Conservation (phyloP, 2,797 vertebrate species). For the Podarcis lilfordi region DNA sequence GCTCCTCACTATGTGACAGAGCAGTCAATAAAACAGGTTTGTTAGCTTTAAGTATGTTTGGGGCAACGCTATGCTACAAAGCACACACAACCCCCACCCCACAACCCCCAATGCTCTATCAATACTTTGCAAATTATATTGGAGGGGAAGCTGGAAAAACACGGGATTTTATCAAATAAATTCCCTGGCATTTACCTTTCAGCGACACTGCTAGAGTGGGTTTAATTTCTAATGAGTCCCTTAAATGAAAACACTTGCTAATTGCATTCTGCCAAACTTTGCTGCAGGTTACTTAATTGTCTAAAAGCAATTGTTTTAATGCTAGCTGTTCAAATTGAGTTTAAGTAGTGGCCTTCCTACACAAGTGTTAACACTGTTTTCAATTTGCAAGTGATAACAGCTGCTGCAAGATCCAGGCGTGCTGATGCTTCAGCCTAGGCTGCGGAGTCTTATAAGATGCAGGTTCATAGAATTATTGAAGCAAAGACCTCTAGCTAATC, state of each 20-base stretch:
- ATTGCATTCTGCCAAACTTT: conserved; percentile 23
- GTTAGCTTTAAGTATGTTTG: neutral
- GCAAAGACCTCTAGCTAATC: no score
- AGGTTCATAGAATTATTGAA: no score
- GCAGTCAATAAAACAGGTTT: neutral
- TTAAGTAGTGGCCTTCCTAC: conserved; percentile 2
- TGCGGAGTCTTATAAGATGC: no score
- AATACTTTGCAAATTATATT: neutral
- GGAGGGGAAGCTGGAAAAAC: neutral
- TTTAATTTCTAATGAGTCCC: conserved; percentile 24
- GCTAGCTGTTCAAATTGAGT: neutral
- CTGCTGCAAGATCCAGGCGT: neutral
- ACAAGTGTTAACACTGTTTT: neutral
- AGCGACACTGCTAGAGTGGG: neutral
- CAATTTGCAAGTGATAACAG: neutral
- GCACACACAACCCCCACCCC: neutral
- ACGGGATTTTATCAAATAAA: neutral
- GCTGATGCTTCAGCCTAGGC: neutral
- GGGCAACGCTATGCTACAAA: neutral
- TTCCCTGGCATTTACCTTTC: conserved; percentile 15
- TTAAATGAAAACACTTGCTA: conserved; percentile 18
- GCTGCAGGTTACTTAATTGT: conserved; percentile 21
- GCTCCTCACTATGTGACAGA: neutral
- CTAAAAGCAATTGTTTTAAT: conserved; percentile 27
- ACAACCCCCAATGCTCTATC: neutral